Conservation (phyloP, 2,113 vertebrate genomes). For the Rhynchopsitta pachyrhyncha region DNA sequence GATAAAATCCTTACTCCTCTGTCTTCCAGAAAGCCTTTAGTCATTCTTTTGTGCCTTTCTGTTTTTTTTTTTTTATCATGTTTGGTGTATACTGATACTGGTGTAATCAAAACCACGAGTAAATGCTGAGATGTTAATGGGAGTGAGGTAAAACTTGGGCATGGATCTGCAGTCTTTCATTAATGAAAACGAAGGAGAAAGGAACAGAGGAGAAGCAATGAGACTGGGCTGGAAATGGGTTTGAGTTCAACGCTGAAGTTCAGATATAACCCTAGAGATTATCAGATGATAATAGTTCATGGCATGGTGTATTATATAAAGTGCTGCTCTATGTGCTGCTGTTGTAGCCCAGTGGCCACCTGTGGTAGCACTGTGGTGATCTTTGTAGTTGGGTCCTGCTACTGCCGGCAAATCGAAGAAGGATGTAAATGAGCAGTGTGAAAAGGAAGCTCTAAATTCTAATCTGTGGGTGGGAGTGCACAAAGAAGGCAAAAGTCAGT, state of each 20-base stretch:
- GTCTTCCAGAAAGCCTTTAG: not conserved
- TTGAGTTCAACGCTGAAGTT: accelerated
- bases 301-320: not conserved
- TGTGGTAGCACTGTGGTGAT: not conserved
- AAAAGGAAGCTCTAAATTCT: not conserved
- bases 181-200: not conserved
- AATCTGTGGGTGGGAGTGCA: not conserved
- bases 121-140: not conserved
- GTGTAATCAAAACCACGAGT: not conserved
- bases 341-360: accelerated
- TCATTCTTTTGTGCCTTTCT: not conserved
- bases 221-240: not conserved
- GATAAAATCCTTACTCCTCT: not conserved
- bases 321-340: not conserved
- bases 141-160: not conserved
- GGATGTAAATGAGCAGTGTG: not conserved
- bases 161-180: no score
- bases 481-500: not conserved
- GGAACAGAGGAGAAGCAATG: not conserved
- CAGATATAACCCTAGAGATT: not conserved
- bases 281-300: not conserved
- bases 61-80: not conserved
- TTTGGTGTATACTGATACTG: not conserved
- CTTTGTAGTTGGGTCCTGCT: not conserved
- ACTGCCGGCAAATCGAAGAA: not conserved